Evolutionary conservation across 2,888 invertebrate genomes (phyloP).

Genomic region (Euphydryas editha): DNA sequence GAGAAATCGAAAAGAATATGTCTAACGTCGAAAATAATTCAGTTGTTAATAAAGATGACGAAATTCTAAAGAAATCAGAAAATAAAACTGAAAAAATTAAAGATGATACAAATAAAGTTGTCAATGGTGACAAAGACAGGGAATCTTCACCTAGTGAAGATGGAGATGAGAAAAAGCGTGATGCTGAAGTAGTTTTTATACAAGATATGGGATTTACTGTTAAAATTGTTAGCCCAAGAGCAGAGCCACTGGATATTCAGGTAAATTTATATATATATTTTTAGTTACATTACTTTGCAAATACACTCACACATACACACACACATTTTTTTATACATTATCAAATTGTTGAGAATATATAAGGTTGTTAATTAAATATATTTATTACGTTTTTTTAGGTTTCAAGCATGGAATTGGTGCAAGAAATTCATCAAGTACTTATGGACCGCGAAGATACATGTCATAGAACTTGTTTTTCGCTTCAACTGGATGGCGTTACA

Average conservation of each 20-base stretch:
- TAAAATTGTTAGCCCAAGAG: constrained; percentile 96
- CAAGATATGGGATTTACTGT: constrained; percentile 96
- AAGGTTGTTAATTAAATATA: too few relatives aligned
- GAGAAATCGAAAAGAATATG: constrained; percentile 64
- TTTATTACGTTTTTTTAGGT: constrained; percentile 84
- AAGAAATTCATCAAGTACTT: constrained; percentile 98
- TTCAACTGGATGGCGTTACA: constrained; percentile 96
- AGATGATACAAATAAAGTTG: constrained; percentile 59
- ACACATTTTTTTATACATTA: background rate
- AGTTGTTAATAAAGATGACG: constrained; percentile 58
- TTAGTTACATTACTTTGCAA: constrained; percentile 29
- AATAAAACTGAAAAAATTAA: constrained; percentile 59
- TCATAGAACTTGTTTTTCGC: constrained; percentile 98
- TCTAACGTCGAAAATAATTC: constrained; percentile 52
- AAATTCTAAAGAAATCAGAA: constrained; percentile 52
- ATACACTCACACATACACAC: background rate
- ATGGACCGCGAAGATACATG: constrained; percentile 99
- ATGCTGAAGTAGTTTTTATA: constrained; percentile 93
- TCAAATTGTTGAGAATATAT: background rate
- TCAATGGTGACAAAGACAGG: constrained; percentile 74
- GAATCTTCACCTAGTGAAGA: constrained; percentile 79
- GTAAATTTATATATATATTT: constrained; percentile 65
- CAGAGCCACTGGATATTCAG: constrained; percentile 96
- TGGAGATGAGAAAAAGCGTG: constrained; percentile 84
- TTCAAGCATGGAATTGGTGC: constrained; percentile 98